Base-by-base conservation (phyloP, 2,797 vertebrate species). In the Cottoperca gobio region DNA sequence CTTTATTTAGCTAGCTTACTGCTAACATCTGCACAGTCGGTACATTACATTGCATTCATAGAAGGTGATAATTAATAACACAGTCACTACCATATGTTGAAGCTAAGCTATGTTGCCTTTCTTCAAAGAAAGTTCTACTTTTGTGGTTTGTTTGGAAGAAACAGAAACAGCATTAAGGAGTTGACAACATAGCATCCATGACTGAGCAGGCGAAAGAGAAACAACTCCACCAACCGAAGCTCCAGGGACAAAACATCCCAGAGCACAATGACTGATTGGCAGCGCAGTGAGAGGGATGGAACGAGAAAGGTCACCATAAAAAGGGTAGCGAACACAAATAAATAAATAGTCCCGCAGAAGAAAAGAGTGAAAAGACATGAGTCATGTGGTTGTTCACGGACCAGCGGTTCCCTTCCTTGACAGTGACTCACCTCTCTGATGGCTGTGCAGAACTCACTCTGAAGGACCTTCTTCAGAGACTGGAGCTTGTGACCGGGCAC, bases 371-470 rank as follows among this genome's bases (percentile, higher is more conserved):
- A 43, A 76, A 63, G 17, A 9, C 45, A 28, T 57, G 70, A 79
- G 72, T 83, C 46, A 64, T 6, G 63, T 39, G 40, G 49, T 26
- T 6, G 43, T 80, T 79, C 60, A 74, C 49, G 31, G 31, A 35
- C 35, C 54, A 24, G 63, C 24, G 2, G 42, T 2, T 68, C 48
- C 42, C 9, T 58, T 21, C 39, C 3, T 14, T 8, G 46, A 35
- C 17, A 1, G 63, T 28, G 82, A 92, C 97, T 90, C 96, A 99
- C 98, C 97, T 99, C 98, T 95, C 97, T 95, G 89, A 99, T 98
- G 88, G 98, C 98, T 19, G 97, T 99, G 93, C 98, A 99, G 95
- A 99, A 99, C 93, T 99, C 98, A 86, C 98, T 99, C 95, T 99
- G 97, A 79, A 99, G 96, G 60, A 99, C 98, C 89, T 98, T 98